Percentiles rank a stretch among this genome's conserved stretches.
These are phyloP conservation scores for Enteromius radiatus DNA, from an alignment of 2,797 vertebrate genomes.

Conservation along the genomic window DNA sequence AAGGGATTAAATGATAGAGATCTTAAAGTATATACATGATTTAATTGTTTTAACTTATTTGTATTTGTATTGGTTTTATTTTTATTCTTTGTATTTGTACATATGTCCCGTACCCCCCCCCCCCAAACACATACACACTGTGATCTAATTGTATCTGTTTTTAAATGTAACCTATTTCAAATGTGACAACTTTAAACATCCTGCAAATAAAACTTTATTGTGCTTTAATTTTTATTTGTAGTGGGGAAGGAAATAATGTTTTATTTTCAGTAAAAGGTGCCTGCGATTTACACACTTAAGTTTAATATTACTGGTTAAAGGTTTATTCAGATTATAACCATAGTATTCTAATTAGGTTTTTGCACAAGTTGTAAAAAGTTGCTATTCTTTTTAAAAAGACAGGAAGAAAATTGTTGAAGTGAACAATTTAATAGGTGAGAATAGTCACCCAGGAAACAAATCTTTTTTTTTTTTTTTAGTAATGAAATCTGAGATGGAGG, in stretches of 20 bases:
- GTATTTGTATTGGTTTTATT: background rate
- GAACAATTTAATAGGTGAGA: background rate
- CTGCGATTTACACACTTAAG: background rate
- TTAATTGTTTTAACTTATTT: background rate
- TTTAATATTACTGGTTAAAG: background rate
- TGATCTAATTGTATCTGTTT: background rate
- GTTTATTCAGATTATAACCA: background rate
- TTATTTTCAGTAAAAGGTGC: background rate
- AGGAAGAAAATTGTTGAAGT: background rate
- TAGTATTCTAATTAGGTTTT: background rate
- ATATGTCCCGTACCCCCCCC: background rate
- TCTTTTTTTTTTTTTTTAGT: background rate
- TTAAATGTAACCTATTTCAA: background rate
- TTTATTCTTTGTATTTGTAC: background rate
- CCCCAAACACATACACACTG: too few species aligned
- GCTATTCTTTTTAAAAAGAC: background rate
- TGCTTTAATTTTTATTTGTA: background rate
- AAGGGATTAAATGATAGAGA: background rate
- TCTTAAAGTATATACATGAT: background rate
- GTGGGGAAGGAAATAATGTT: background rate
- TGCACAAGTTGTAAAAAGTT: background rate
- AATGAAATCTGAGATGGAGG: conserved; percentile 9
- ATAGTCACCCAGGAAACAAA: conserved; percentile 41
- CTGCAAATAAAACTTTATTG: background rate
- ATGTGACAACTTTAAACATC: conserved; percentile 6